Conservation (phyloP, 2,888 invertebrate species). For the Chrysotoxum bicinctum region DNA sequence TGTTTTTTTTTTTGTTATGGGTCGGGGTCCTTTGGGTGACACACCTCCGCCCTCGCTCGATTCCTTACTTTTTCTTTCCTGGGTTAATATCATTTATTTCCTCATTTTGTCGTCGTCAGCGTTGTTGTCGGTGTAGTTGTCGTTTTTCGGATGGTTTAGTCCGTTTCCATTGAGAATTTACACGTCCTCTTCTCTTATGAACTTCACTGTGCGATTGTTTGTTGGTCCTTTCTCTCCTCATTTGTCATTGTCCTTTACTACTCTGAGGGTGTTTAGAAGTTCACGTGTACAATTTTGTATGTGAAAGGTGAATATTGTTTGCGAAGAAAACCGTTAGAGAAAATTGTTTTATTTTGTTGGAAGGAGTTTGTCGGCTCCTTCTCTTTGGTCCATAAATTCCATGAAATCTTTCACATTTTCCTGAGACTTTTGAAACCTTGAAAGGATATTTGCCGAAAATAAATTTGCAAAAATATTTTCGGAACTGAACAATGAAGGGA, state of each 20-base stretch:
- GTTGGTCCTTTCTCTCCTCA: slow-evolving; percentile 58
- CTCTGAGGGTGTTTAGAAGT: slow-evolving; percentile 11
- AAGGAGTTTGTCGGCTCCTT: slow-evolving; percentile 53
- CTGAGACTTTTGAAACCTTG: background rate
- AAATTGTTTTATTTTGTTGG: slow-evolving; percentile 62
- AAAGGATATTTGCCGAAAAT: slow-evolving; percentile 61
- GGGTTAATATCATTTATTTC: slow-evolving; percentile 63
- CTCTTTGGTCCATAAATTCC: slow-evolving; percentile 40
- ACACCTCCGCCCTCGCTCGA: slow-evolving; percentile 48
- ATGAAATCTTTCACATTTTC: slow-evolving; percentile 35
- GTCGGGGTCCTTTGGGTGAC: slow-evolving; percentile 58
- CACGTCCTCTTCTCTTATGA: slow-evolving; percentile 10
- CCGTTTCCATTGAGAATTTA: slow-evolving; percentile 61
- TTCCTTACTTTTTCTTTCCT: slow-evolving; percentile 31
- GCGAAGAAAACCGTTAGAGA: slow-evolving; percentile 54
- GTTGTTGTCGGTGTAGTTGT: slow-evolving; percentile 15
- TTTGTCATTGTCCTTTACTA: slow-evolving; percentile 62
- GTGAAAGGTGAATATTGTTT: slow-evolving; percentile 59
- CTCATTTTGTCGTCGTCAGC: slow-evolving; percentile 52
- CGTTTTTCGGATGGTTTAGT: slow-evolving; percentile 24
- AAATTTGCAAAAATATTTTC: slow-evolving; percentile 60
- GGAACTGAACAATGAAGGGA: slow-evolving; percentile 26
- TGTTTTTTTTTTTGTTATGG: slow-evolving; percentile 70
- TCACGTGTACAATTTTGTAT: slow-evolving; percentile 38
- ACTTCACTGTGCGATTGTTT: slow-evolving; percentile 26